phyloP scores from a whole-genome alignment of 1,140 invertebrate genomes.

The Ceratosolen solmsi region DNA sequence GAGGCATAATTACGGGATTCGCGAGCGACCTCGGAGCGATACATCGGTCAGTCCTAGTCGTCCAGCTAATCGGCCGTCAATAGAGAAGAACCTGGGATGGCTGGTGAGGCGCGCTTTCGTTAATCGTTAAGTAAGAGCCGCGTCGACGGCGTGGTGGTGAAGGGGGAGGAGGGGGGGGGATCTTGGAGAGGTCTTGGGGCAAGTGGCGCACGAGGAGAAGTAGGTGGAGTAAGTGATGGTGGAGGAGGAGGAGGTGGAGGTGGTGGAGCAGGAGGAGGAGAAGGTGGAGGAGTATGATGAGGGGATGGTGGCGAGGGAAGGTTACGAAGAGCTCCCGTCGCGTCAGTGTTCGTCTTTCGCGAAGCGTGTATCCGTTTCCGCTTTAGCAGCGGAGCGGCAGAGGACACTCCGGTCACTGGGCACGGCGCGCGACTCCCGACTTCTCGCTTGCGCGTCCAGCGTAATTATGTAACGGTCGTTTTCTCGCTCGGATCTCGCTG shows the following conservation, averaged over 20 bases:
- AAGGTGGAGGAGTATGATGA: too few species aligned
- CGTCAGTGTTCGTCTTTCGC: constrained; percentile 63
- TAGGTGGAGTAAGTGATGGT: too few species aligned
- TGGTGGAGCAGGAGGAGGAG: too few species aligned
- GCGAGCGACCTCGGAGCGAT: too few species aligned
- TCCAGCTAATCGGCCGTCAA: too few species aligned
- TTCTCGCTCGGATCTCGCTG: background rate
- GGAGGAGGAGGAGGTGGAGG: too few species aligned
- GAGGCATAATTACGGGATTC: background rate
- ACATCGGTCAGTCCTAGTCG: background rate
- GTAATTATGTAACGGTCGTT: constrained; percentile 40
- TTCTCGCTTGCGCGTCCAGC: constrained; percentile 1
- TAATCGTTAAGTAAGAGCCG: too few species aligned
- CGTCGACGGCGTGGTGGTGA: too few species aligned
- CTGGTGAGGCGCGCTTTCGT: constrained; percentile 22
- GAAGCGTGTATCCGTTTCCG: constrained; percentile 73
- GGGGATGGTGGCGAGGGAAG: background rate
- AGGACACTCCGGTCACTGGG: constrained; percentile 71
- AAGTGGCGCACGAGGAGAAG: too few species aligned
- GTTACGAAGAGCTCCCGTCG: constrained; percentile 48
- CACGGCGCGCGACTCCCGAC: constrained; percentile 49
- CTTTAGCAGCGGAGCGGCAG: constrained; percentile 55
- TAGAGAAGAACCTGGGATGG: too few species aligned
- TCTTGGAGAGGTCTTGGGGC: too few species aligned
- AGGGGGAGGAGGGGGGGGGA: too few species aligned